Conservation (phyloP, 1,140 invertebrate species). For the Plodia interpunctella region DNA sequence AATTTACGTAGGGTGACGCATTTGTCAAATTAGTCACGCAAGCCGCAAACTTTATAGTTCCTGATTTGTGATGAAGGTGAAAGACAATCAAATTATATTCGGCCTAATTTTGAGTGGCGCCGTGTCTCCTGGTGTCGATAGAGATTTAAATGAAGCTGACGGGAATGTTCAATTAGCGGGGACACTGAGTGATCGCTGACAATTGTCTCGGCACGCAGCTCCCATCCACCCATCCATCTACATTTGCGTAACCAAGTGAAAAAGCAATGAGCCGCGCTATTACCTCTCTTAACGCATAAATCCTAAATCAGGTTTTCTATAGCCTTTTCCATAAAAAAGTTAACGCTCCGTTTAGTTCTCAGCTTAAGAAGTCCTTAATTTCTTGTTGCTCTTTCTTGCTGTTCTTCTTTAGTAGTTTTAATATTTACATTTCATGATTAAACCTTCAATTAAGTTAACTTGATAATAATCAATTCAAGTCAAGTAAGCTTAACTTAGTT, state of each 20-base stretch:
- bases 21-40: conserved; percentile 30
- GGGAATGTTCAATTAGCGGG: conserved; percentile 71
- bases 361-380: conserved; percentile 7
- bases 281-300: conserved; percentile 68
- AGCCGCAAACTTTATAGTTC: conserved; percentile 24
- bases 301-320: conserved; percentile 43
- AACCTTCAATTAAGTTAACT: too few species aligned
- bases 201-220: conserved; percentile 59
- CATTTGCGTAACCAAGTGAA: conserved; percentile 75
- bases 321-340: not conserved
- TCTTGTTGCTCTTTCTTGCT: not conserved
- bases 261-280: conserved; percentile 72
- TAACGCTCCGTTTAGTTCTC: not conserved
- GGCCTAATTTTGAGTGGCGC: conserved; percentile 50
- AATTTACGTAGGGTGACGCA: conserved; percentile 8
- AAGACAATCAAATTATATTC: conserved; percentile 50
- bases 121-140: conserved; percentile 54
- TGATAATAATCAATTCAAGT: too few species aligned
- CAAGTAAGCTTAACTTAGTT: too few species aligned
- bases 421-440: too few species aligned
- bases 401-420: too few species aligned
- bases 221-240: conserved; percentile 71
- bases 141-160: conserved; percentile 68
- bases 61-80: conserved; percentile 39
- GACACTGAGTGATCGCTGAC: conserved; percentile 71